phyloP scores from a whole-genome alignment of 2,888 invertebrate genomes.

The Spilarctia lutea region DNA sequence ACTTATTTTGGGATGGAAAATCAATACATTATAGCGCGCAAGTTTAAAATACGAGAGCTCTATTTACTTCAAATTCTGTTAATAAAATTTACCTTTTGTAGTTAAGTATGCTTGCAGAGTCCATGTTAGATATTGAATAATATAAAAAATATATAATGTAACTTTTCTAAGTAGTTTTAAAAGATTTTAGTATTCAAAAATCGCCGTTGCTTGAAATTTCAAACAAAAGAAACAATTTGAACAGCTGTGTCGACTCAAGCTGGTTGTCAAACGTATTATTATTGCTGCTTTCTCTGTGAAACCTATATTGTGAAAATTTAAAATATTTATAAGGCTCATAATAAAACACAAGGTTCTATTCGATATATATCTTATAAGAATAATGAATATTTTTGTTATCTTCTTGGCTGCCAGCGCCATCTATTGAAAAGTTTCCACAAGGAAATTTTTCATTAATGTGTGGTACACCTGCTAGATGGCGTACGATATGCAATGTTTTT shows the following conservation, averaged over 20 bases:
- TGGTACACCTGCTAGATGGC: conserved; percentile 29
- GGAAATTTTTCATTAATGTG: neutral
- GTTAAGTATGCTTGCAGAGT: conserved; percentile 56
- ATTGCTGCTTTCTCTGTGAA: neutral
- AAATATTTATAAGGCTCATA: neutral
- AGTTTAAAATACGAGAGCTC: conserved; percentile 70
- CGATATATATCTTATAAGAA: too few relatives aligned
- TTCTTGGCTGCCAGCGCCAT: neutral
- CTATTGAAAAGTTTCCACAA: neutral
- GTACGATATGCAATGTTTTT: neutral
- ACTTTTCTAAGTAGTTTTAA: conserved; percentile 7
- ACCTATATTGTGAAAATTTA: too few relatives aligned
- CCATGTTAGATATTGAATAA: conserved; percentile 53
- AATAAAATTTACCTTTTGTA: conserved; percentile 63
- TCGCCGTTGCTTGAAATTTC: conserved; percentile 56
- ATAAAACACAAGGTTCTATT: neutral
- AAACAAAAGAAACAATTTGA: conserved; percentile 53
- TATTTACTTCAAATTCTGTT: conserved; percentile 33
- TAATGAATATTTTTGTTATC: too few relatives aligned
- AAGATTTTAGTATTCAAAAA: conserved; percentile 38
- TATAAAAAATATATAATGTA: neutral
- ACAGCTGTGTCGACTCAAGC: conserved; percentile 49
- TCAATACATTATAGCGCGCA: conserved; percentile 84
- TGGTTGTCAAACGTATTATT: conserved; percentile 38
- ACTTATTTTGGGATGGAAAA: conserved; percentile 83